phyloP scores from a whole-genome alignment of 2,888 invertebrate species.

The Synanthedon formicaeformis region DNA sequence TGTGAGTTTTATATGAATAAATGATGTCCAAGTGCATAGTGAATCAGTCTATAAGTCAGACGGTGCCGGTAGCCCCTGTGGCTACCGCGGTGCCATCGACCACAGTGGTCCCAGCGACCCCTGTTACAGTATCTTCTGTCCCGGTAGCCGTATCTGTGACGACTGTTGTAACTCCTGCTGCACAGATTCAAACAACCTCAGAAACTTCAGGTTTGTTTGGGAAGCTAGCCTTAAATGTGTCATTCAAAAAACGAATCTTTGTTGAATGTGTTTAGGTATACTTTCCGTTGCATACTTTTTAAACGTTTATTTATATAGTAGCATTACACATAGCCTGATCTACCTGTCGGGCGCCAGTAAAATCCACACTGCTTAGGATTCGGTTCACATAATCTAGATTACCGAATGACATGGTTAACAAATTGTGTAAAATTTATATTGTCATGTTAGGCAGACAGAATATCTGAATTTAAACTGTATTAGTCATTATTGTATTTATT shows the following conservation, averaged over 20 bases:
- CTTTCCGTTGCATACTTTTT: too few species aligned
- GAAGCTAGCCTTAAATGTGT: slow-evolving; percentile 1
- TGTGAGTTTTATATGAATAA: slow-evolving; percentile 17
- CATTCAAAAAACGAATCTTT: not conserved
- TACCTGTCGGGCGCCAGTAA: too few species aligned
- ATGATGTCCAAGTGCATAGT: slow-evolving; percentile 62
- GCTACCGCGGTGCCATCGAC: slow-evolving; percentile 7
- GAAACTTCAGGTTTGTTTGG: slow-evolving; percentile 35
- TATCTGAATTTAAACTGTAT: too few species aligned
- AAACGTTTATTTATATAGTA: too few species aligned
- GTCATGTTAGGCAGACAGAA: too few species aligned
- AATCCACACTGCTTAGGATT: too few species aligned
- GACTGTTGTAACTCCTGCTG: slow-evolving; percentile 9
- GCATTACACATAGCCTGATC: too few species aligned
- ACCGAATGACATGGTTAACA: too few species aligned
- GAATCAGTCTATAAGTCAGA: slow-evolving; percentile 54
- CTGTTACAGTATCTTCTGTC: slow-evolving; percentile 25
- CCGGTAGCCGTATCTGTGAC: slow-evolving; percentile 12
- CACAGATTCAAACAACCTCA: slow-evolving; percentile 16
- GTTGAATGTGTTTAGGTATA: not conserved
- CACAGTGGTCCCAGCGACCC: slow-evolving; percentile 20
- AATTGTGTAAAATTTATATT: too few species aligned
- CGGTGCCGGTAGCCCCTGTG: slow-evolving; percentile 23
- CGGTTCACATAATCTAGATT: too few species aligned
- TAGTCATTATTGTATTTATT: too few species aligned